These are phyloP conservation scores for Oreonectes daqikongensis DNA, from an alignment of 2,797 vertebrate genomes.

Conservation along the genomic window DNA sequence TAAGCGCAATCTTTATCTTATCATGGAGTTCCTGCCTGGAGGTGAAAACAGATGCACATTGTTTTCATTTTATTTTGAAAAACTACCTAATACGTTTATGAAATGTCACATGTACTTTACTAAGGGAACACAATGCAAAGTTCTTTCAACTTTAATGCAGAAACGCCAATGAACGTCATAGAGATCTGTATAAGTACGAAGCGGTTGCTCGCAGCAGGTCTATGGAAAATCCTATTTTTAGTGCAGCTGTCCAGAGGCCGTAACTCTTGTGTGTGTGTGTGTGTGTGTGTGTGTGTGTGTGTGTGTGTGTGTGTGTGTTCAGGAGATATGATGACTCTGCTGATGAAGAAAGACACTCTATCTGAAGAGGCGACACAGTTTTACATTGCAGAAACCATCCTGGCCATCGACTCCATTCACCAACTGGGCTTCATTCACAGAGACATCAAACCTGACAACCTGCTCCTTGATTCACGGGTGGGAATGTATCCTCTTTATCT, in stretches of 20 bases:
- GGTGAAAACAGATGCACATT: conserved; percentile 71
- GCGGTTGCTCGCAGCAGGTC: neutral
- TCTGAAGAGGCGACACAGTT: conserved; percentile 97
- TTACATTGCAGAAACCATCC: conserved; percentile 95
- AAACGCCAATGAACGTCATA: neutral
- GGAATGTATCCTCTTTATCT: neutral
- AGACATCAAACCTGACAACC: conserved; percentile 98
- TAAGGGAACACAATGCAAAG: neutral
- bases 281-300: conserved; percentile 46
- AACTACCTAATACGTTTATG: too few species aligned
- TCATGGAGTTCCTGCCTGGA: conserved; percentile 99
- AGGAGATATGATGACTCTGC: conserved; percentile 88
- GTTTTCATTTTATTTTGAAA: neutral
- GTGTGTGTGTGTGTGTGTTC: conserved; percentile 46
- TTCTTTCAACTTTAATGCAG: neutral
- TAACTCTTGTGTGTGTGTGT: conserved; percentile 36
- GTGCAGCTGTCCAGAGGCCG: conserved; percentile 8
- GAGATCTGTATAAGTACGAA: conserved; percentile 9
- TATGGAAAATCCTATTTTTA: conserved; percentile 34
- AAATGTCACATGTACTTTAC: conserved; percentile 2
- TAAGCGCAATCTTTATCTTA: conserved; percentile 97
- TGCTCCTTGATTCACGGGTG: conserved; percentile 71
- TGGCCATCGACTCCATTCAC: conserved; percentile 98
- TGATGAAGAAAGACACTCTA: conserved; percentile 97
- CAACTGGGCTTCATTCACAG: conserved; percentile 97